A percentile compares a stretch with the other conserved stretches of the same genome.
phyloP scores from a whole-genome alignment of 2,797 vertebrate genomes.

The Platyrinchus mystaceus region DNA sequence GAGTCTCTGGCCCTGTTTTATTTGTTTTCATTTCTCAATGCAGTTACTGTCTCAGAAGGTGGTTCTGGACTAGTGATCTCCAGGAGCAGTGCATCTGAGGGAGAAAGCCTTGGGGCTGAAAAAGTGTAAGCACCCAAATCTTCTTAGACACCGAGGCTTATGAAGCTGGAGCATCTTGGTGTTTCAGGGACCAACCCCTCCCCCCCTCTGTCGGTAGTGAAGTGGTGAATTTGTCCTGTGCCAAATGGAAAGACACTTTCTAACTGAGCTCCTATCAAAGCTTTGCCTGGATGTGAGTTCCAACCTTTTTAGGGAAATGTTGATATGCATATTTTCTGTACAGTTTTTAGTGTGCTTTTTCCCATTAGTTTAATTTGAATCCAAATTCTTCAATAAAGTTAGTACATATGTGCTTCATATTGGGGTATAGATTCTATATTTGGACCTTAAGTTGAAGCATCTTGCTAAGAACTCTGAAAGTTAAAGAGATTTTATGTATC shows the following conservation, averaged over 20 bases:
- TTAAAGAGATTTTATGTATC: not conserved
- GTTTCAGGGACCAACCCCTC: not conserved
- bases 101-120: not conserved
- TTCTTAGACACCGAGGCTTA: not conserved
- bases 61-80: not conserved
- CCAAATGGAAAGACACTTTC: not conserved
- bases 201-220: not conserved
- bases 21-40: not conserved
- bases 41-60: not conserved
- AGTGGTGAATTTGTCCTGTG: not conserved
- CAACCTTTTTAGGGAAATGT: not conserved
- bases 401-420: accelerated
- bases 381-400: not conserved
- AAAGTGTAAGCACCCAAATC: not conserved
- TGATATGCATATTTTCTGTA: not conserved
- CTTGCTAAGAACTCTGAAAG: not conserved
- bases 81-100: not conserved
- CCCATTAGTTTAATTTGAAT: not conserved
- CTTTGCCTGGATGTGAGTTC: not conserved
- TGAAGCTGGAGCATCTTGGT: not conserved
- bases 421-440: not conserved
- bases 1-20: not conserved
- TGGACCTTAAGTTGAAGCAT: not conserved
- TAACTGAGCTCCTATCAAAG: not conserved
- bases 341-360: not conserved